Evolutionary conservation across 2,888 invertebrate species (phyloP).

Genomic region (Sisyra nigra): DNA sequence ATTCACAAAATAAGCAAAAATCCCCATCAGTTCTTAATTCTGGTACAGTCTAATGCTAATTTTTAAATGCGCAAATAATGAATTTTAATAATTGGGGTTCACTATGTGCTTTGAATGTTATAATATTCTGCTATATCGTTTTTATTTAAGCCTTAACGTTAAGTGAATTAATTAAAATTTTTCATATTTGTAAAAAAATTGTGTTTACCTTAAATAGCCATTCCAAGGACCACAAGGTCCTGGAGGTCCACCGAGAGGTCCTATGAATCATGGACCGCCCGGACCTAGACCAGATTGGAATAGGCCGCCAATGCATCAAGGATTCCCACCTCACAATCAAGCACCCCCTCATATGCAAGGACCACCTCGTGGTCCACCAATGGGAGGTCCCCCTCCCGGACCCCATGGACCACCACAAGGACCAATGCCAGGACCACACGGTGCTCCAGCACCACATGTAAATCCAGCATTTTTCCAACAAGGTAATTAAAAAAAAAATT

Average conservation of each 20-base stretch:
- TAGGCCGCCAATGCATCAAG: slow-evolving; percentile 55
- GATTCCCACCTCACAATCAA: slow-evolving; percentile 36
- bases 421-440: slow-evolving; percentile 33
- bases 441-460: slow-evolving; percentile 80
- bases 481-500: no score
- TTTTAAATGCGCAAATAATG: no score
- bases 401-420: slow-evolving; percentile 31
- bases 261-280: slow-evolving; percentile 44
- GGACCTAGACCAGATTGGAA: slow-evolving; percentile 57
- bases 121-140: no score
- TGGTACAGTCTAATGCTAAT: no score
- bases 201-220: slow-evolving; percentile 23
- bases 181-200: slow-evolving; percentile 3
- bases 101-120: no score
- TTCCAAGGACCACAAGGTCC: slow-evolving; percentile 39
- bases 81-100: no score
- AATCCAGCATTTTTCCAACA: slow-evolving; percentile 95
- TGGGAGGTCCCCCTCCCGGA: slow-evolving; percentile 29
- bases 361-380: slow-evolving; percentile 40
- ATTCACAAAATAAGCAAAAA: no score
- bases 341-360: slow-evolving; percentile 56
- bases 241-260: slow-evolving; percentile 33
- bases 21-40: no score
- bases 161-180: slow-evolving; percentile 5
- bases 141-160: no score